These are phyloP conservation scores for Hipparchia semele DNA, from an alignment of 2,888 invertebrate species.

Conservation along the genomic window DNA sequence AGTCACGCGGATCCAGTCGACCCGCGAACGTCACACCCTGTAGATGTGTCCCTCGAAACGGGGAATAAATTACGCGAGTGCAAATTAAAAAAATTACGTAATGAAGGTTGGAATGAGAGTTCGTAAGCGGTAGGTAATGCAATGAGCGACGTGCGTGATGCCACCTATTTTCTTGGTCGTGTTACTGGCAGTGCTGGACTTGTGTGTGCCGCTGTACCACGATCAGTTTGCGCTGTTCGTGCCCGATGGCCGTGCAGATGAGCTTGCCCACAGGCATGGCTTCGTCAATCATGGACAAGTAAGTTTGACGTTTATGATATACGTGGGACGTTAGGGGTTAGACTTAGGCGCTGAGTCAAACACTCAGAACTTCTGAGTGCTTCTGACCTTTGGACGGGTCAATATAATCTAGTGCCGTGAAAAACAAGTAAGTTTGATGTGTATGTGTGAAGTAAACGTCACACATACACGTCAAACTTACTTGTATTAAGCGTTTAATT, in stretches of 20 bases:
- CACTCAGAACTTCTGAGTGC: not conserved
- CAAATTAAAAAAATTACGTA: conserved; percentile 40
- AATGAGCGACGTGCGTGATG: conserved; percentile 75
- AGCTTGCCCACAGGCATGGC: conserved; percentile 73
- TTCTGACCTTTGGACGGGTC: too few relatives aligned
- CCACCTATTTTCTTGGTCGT: conserved; percentile 66
- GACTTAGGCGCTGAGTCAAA: not conserved
- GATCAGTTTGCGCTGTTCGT: conserved; percentile 72
- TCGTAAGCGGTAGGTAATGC: conserved; percentile 62
- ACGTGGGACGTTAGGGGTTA: not conserved
- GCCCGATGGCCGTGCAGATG: conserved; percentile 69
- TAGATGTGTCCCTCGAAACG: conserved; percentile 48
- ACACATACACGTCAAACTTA: too few relatives aligned
- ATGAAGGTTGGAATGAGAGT: conserved; percentile 45
- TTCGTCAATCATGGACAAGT: conserved; percentile 80
- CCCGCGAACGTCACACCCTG: conserved; percentile 52
- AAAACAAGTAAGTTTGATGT: too few relatives aligned
- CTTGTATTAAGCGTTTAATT: too few relatives aligned
- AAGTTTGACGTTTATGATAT: conserved; percentile 40
- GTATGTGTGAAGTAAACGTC: too few relatives aligned
- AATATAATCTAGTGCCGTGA: too few relatives aligned
- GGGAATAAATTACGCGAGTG: conserved; percentile 56
- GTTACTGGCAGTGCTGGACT: conserved; percentile 72
- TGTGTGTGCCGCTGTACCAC: conserved; percentile 74
- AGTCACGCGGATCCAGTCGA: conserved; percentile 68